Evolutionary conservation across 2,113 vertebrate species (phyloP), one percentile per base, ranked within the genome.

Genomic region (Phainopepla nitens): DNA sequence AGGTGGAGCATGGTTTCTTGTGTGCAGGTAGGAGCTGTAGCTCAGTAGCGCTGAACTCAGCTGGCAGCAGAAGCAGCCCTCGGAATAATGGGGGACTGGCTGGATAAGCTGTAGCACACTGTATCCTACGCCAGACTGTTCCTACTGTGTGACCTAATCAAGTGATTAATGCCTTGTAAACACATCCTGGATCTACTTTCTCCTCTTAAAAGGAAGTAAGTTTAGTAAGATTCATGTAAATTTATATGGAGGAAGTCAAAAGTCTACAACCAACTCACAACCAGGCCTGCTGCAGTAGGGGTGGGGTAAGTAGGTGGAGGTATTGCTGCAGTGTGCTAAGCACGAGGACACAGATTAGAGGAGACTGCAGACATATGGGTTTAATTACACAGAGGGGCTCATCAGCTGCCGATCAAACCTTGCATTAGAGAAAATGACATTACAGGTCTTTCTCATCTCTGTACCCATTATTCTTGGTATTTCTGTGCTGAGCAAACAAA

Each of bases 11-110:
- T 6, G 8, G 31, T 58, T 29, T 39, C 39, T 50, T 35, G 18
- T 0, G 0, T 25, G 6, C 1, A 3, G 47, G 22, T 17, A 84
- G 50, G 39, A 70, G 70, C 3, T 5, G 7, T 73, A 28, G 24
- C 50, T 39, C 66, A 39, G 35, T 47, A 65, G n/a, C 1, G 4
- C 3, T 85, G 42, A 84, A 22, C 33, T 73, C 35, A 39, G 69
- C 36, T 51, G 66, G 62, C 44, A 68, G 76, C 86, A 95, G 64
- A 71, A 87, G 45, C 42, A 81, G 39, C 23, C 14, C 36, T 33
- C 47, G 54, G 64, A 89, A 47, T 2, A 71, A 39, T 2, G 8
- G 0, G 1, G 45, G 29, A 13, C 16, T 58, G 47, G 10, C 60
- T 78, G 58, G 36, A 16, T 31, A 24, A 77, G 13, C 50, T 77